Conservation (phyloP, 2,888 invertebrate species). For the Diarsia brunnea region DNA sequence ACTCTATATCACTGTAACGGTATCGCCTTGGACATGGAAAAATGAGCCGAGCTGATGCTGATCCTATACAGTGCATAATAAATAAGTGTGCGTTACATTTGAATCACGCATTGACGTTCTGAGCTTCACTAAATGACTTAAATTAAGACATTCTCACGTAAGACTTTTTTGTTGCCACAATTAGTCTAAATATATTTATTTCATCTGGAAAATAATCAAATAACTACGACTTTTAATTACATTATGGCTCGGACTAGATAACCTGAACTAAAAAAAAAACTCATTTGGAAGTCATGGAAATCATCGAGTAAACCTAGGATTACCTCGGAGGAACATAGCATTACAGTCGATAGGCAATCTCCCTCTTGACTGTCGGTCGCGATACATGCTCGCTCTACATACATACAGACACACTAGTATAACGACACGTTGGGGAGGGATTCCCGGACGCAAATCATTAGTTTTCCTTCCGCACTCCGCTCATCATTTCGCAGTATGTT, state of each 20-base stretch:
- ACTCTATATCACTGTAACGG: neutral
- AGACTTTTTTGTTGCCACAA: no score
- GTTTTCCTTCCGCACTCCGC: slow-evolving; percentile 53
- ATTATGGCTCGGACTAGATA: no score
- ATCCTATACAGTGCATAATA: no score
- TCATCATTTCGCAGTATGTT: slow-evolving; percentile 27
- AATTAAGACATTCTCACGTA: no score
- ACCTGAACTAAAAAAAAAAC: no score
- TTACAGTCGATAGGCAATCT: slow-evolving; percentile 73
- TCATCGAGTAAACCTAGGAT: neutral
- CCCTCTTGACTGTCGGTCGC: slow-evolving; percentile 89
- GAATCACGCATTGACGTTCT: no score
- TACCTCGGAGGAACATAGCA: neutral
- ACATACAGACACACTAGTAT: slow-evolving; percentile 98
- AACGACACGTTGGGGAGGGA: slow-evolving; percentile 97
- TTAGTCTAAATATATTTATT: no score
- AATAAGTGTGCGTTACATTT: no score
- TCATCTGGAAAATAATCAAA: no score
- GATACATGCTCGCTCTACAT: slow-evolving; percentile 98
- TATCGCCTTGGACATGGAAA: neutral
- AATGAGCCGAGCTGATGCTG: neutral
- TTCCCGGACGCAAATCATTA: slow-evolving; percentile 93
- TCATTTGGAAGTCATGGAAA: no score
- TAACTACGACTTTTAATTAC: no score
- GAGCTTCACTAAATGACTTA: no score